phyloP scores from a whole-genome alignment of 1,140 invertebrate genomes.

The Drosophila parvula region DNA sequence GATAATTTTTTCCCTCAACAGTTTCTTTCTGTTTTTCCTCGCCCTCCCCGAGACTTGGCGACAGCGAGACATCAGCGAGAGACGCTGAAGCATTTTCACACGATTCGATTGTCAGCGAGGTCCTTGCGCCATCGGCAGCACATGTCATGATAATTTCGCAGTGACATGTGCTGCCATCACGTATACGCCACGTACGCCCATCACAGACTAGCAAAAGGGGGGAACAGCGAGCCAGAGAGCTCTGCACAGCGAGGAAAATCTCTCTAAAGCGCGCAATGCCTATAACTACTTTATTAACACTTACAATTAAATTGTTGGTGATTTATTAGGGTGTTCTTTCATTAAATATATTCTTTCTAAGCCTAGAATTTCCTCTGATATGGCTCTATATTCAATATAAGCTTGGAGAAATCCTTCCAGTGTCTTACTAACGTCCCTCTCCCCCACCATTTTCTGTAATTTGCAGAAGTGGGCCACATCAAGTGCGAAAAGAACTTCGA shows the following conservation, averaged over 20 bases:
- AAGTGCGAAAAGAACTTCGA: constrained; percentile 88
- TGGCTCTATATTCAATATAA: background rate
- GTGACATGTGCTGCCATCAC: constrained; percentile 65
- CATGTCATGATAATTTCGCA: constrained; percentile 66
- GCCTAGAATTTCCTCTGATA: background rate
- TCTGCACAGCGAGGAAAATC: background rate
- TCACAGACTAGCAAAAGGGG: constrained; percentile 11
- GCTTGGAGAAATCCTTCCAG: constrained; percentile 19
- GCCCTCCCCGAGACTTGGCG: background rate
- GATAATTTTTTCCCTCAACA: constrained; percentile 62
- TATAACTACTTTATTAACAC: too few relatives aligned
- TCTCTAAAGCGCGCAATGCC: background rate
- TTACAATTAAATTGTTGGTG: too few relatives aligned
- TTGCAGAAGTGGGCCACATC: constrained; percentile 85
- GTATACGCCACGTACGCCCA: constrained; percentile 55
- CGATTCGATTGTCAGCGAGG: constrained; percentile 55
- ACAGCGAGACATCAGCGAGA: constrained; percentile 47
- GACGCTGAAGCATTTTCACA: constrained; percentile 59
- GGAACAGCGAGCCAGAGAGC: background rate
- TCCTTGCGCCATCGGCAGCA: constrained; percentile 51
- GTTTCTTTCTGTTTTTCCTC: constrained; percentile 12
- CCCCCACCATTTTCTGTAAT: background rate
- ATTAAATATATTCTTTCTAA: background rate
- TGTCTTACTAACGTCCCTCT: constrained; percentile 18
- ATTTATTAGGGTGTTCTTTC: background rate